Percentiles rank a stretch among this genome's conserved stretches.
Conservation (phyloP, 2,888 invertebrate genomes). For the Pseudococcus longispinus region DNA sequence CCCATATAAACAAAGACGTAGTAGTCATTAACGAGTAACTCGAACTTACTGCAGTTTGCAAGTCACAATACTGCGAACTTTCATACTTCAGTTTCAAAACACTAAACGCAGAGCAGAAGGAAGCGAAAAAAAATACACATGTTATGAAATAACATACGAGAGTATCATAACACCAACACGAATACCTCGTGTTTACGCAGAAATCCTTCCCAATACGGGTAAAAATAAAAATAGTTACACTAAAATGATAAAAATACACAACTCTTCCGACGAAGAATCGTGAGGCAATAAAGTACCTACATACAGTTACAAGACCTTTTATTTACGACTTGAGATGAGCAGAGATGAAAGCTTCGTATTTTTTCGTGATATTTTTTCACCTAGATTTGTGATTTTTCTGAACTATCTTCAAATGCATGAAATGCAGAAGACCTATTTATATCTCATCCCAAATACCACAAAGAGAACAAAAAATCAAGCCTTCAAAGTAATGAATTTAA, state of each 20-base stretch:
- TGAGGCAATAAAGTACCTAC: background rate
- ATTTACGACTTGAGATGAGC: background rate
- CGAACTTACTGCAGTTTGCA: background rate
- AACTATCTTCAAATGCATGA: background rate
- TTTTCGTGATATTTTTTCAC: background rate
- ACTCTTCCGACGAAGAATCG: background rate
- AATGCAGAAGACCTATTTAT: no score
- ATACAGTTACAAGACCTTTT: background rate
- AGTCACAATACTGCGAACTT: background rate
- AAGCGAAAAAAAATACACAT: background rate
- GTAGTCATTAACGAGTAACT: background rate
- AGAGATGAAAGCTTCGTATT: no score
- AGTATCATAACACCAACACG: background rate
- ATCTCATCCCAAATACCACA: no score
- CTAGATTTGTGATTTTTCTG: background rate
- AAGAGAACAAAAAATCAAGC: no score
- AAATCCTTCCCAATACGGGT: conserved; percentile 35
- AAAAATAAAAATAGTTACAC: conserved; percentile 29
- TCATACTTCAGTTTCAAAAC: background rate
- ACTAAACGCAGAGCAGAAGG: background rate
- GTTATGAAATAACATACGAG: background rate
- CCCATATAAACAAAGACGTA: background rate
- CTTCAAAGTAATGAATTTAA: no score
- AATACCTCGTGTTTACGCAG: background rate
- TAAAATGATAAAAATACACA: conserved; percentile 33